Evolutionary conservation across 1,140 invertebrate genomes (phyloP), one percentile per base, ranked within the genome.

Genomic region (Nephila pilipes): DNA sequence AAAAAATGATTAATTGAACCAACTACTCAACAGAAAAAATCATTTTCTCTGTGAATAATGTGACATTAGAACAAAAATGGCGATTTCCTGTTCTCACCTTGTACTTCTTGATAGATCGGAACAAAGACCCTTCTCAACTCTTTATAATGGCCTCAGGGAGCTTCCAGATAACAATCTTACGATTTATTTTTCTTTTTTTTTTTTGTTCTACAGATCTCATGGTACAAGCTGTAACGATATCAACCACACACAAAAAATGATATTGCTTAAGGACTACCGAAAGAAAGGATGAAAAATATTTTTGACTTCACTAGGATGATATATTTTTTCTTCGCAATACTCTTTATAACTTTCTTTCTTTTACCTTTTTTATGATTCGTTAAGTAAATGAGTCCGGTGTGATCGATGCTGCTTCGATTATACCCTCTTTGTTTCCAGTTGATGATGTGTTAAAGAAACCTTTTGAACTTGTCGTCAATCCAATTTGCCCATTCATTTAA

Each of bases 361-460:
- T 36, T 22, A 22, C 36, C 20, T 81, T 81, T 87, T 87, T 87
- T 87, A 54, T 20, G 58, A 87, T 87, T 87, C 85, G 58, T 87
- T 87, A 87, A 87, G 85, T 60, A 87, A 87, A 87, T 87, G 55
- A 87, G 60, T 87, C 58, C 38, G 14, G 69, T 36, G 18, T 60
- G 85, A 87, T 87, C 85, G 54, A 87, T 87, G 85, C 25, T 55
- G n/a, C 55, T 87, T 63, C 85, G 63, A 87, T 87, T 87, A 87
- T 38, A 22, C 29, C 55, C 22, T 63, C 36, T 87, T 87, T 87
- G 85, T 87, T 63, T 36, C 85, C 16, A 18, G 14, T 16, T 87
- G 85, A 87, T 38, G 85, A 60, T 38, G 55, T 36, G 25, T 60
- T 54, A 55, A 46, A 32, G 22, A 29, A 75, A 75, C 69, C 69